phyloP scores from a whole-genome alignment of 2,888 invertebrate genomes.

The Pseudococcus jackbeardsleyi region DNA sequence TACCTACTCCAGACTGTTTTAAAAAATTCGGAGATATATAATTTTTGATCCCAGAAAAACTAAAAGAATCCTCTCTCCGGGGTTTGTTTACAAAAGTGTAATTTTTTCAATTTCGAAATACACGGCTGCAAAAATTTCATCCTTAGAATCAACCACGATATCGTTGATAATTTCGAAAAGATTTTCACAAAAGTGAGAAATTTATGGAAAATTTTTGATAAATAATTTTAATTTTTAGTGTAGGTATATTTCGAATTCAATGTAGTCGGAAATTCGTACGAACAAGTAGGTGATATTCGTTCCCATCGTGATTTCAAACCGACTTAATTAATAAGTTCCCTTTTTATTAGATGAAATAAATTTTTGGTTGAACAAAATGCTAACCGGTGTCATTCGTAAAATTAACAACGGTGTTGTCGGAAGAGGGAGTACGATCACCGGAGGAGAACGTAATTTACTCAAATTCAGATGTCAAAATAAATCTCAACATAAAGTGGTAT shows the following conservation, averaged over 20 bases:
- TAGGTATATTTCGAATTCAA: background rate
- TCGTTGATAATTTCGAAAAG: background rate
- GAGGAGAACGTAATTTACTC: background rate
- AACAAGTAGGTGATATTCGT: constrained; percentile 9
- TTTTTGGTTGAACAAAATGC: constrained; percentile 43
- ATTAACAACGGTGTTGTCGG: constrained; percentile 55
- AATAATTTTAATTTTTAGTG: background rate
- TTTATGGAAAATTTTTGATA: constrained; percentile 26
- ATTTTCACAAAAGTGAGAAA: background rate
- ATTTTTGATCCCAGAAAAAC: too few relatives aligned
- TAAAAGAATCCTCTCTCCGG: too few relatives aligned
- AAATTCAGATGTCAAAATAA: constrained; percentile 42
- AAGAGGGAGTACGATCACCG: constrained; percentile 2
- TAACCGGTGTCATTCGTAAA: constrained; percentile 49
- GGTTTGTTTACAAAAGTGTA: too few relatives aligned
- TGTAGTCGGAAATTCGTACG: background rate
- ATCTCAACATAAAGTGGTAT: constrained; percentile 9
- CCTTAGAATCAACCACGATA: background rate
- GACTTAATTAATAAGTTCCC: background rate
- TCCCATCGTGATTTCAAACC: background rate
- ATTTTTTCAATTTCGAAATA: background rate
- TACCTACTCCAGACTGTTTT: too few relatives aligned
- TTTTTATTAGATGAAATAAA: constrained; percentile 20
- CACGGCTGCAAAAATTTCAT: background rate
- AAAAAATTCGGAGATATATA: too few relatives aligned